These are phyloP conservation scores for Helogale parvula DNA, from an alignment of 2,113 vertebrate species.

Conservation along the genomic window DNA sequence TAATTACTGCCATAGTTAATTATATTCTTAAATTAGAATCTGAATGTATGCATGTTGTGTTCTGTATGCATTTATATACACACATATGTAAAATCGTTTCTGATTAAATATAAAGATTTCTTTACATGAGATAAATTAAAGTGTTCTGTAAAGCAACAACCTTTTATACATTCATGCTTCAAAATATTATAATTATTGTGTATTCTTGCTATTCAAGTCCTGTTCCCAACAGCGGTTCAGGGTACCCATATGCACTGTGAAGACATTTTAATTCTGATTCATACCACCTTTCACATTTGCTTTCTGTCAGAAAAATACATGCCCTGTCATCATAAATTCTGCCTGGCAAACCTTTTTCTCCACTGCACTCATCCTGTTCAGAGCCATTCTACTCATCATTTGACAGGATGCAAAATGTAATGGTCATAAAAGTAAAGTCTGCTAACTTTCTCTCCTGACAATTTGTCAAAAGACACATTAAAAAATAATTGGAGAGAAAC, in stretches of 20 bases:
- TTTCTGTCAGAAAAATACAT: conserved; percentile 47
- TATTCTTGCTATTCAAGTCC: conserved; percentile 2
- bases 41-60: not conserved
- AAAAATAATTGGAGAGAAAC: conserved; percentile 84
- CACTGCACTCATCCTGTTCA: not conserved
- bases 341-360: not conserved
- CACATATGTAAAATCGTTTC: not conserved
- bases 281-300: not conserved
- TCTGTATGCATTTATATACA: not conserved
- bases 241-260: not conserved
- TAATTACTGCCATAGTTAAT: not conserved
- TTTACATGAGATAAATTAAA: not conserved
- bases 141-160: not conserved
- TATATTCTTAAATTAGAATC: not conserved
- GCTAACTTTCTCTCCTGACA: conserved; percentile 71
- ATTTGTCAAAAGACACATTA: conserved; percentile 84
- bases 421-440: conserved; percentile 71
- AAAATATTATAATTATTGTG: not conserved
- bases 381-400: conserved; percentile 5
- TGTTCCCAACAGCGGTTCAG: not conserved
- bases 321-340: not conserved
- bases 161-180: not conserved
- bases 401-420: conserved; percentile 73
- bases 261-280: conserved; percentile 1
- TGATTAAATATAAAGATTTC: not conserved